Conservation (phyloP, 2,888 invertebrate species). For the Pherbina coryleti region DNA sequence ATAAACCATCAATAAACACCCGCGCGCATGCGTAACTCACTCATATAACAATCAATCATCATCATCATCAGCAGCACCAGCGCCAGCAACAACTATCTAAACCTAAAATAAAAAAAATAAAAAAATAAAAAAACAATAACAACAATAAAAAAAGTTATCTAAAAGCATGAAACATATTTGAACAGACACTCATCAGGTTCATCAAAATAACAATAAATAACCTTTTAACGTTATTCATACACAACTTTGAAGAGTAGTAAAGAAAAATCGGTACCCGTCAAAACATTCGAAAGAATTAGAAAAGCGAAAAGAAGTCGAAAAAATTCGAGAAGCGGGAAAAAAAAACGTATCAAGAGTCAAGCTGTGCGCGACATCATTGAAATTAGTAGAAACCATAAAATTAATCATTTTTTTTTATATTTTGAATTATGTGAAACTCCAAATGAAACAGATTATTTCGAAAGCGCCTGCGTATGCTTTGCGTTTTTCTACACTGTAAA, state of each 20-base stretch:
- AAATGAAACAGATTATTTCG: not conserved
- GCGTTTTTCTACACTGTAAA: not conserved
- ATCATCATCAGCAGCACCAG: constrained; percentile 7
- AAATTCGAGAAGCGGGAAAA: not conserved
- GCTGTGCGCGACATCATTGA: constrained; percentile 36
- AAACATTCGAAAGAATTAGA: not conserved
- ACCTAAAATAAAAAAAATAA: no score
- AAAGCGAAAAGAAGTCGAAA: not conserved
- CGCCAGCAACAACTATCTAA: not conserved
- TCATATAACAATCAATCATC: constrained; percentile 33
- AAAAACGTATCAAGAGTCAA: not conserved
- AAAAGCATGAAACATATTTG: not conserved
- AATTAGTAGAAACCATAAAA: constrained; percentile 31
- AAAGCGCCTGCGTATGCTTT: not conserved
- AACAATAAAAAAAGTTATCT: not conserved
- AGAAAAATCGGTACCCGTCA: not conserved
- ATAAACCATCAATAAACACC: constrained; percentile 33
- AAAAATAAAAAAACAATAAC: not conserved
- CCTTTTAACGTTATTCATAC: no score
- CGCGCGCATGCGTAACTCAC: constrained; percentile 22
- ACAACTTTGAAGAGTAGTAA: not conserved
- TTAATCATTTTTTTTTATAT: constrained; percentile 15
- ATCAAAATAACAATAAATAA: constrained; percentile 14
- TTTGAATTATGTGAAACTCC: not conserved
- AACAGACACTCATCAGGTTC: not conserved